phyloP scores from a whole-genome alignment of 2,113 vertebrate species.

The Protomyctophum bolini region DNA sequence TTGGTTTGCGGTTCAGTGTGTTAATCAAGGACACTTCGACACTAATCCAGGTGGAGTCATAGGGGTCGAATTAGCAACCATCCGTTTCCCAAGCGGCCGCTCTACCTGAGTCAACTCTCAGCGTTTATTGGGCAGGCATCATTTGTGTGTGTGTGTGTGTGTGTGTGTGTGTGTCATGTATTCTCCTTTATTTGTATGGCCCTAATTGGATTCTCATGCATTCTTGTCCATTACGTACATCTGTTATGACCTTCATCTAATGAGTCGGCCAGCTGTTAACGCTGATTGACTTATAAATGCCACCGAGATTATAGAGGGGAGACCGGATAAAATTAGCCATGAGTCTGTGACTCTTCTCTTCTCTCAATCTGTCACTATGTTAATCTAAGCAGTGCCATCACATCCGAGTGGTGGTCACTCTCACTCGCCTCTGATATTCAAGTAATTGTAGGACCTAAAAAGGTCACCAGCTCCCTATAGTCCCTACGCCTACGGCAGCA shows the following conservation, averaged over 20 bases:
- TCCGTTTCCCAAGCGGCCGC: background rate
- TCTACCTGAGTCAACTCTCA: background rate
- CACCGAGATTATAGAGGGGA: slow-evolving; percentile 11
- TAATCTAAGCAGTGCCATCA: slow-evolving; percentile 51
- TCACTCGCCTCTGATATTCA: slow-evolving; percentile 49
- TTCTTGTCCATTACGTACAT: background rate
- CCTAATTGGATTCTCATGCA: slow-evolving; percentile 15
- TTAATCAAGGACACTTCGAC: too few species aligned
- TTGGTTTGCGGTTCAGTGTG: too few species aligned
- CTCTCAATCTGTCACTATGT: slow-evolving; percentile 20
- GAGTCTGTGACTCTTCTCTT: slow-evolving; percentile 1
- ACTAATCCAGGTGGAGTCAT: too few species aligned
- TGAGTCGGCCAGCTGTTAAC: slow-evolving; percentile 3
- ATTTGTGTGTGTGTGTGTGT: slow-evolving; percentile 20
- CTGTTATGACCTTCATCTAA: slow-evolving; percentile 17
- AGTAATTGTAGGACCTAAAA: slow-evolving; percentile 48
- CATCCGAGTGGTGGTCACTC: slow-evolving; percentile 32
- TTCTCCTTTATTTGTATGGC: background rate
- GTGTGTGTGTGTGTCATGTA: slow-evolving; percentile 17
- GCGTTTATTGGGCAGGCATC: background rate
- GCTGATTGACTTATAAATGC: slow-evolving; percentile 34
- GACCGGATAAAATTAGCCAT: slow-evolving; percentile 27
- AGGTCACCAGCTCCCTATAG: slow-evolving; percentile 43
- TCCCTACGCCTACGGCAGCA: background rate
- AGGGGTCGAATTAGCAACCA: too few species aligned